Base-by-base conservation (phyloP, 2,797 vertebrate genomes). In the Centroberyx gerrardi region DNA sequence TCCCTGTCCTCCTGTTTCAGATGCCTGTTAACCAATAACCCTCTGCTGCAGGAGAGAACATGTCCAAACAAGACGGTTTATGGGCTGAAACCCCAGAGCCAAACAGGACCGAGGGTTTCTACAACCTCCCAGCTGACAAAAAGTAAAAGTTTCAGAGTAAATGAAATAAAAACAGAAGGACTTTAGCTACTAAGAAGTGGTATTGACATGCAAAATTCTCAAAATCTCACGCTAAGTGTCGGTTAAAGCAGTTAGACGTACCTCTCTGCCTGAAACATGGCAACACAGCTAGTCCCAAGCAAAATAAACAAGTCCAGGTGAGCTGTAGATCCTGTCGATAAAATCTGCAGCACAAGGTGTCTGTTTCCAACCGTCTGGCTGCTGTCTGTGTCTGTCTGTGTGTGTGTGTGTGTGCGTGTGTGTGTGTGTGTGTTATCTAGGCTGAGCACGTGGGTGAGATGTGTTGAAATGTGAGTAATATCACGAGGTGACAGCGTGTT, bases 201-300 rank as follows among this genome's bases (percentile, higher is more conserved):
- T 17, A 17, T 14, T 7, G 14, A 4, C 2, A 22, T 1, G 2
- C 2, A 15, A 65, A 78, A 71, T 38, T 62, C 36, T 22, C 38
- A 22, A 36, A 76, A 72, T 46, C 12, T 46, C 44, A 46, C 8
- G 17, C 46, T 7, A 17, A 3, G 5, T 42, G 33, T 55, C 29
- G 15, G 36, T 55, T 38, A 4, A 36, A 72, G 54, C 60, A 8
- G 38, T 40, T 9, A 68, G 72, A 90, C 93, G 18, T 94, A 94
- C 93, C 94, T 94, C 79, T 93, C 87, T 68, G 92, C 90, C 71
- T 90, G 54, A 79, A 83, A 93, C 92, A 94, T 93, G 80, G 67
- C 58, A 36, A 74, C 75, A 67, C 68, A 13, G 71, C 62, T 22
- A 40, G 52, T 88, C 86, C 74, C 29, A 70, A 68, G 56, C 22